Evolutionary conservation across 1,140 invertebrate genomes (phyloP).

Genomic region (Drosophila bifasciata): DNA sequence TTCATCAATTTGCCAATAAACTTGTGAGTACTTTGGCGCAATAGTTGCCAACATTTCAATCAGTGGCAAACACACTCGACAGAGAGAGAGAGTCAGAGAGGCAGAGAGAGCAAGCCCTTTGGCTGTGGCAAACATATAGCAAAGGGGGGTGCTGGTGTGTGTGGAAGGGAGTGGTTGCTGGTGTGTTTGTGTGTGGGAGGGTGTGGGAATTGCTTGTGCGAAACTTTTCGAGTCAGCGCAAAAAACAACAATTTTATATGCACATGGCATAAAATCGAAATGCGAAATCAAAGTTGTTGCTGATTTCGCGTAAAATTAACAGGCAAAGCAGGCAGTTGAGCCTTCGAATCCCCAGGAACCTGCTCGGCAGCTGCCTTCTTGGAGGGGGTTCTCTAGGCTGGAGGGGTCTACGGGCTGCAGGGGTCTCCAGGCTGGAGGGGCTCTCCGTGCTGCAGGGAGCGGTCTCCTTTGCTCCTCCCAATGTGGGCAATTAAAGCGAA

Average conservation of each 20-base stretch:
- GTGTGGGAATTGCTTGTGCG: constrained; percentile 20
- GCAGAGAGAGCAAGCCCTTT: constrained; percentile 1
- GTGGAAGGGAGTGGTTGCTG: too few relatives aligned
- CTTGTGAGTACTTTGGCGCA: constrained; percentile 77
- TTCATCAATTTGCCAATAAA: constrained; percentile 82
- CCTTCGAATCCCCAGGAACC: constrained; percentile 33
- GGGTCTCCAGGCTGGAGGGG: too few relatives aligned
- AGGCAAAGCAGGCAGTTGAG: constrained; percentile 61
- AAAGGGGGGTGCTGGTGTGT: too few relatives aligned
- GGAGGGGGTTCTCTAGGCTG: too few relatives aligned
- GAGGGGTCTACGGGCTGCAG: too few relatives aligned
- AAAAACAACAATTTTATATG: constrained; percentile 79
- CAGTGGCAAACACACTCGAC: constrained; percentile 67
- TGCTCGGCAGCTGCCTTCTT: constrained; percentile 6
- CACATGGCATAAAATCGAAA: constrained; percentile 72
- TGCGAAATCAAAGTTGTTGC: constrained; percentile 78
- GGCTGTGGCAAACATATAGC: background rate
- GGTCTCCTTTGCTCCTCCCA: too few relatives aligned
- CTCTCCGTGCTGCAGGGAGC: too few relatives aligned
- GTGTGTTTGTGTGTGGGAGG: too few relatives aligned
- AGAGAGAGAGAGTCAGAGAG: constrained; percentile 4
- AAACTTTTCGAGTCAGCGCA: constrained; percentile 65
- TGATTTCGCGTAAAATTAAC: constrained; percentile 79
- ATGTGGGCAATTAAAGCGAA: constrained; percentile 45
- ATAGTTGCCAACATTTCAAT: constrained; percentile 82